Base-by-base conservation (phyloP, 2,113 vertebrate species). In the Coptodon rendalli region DNA sequence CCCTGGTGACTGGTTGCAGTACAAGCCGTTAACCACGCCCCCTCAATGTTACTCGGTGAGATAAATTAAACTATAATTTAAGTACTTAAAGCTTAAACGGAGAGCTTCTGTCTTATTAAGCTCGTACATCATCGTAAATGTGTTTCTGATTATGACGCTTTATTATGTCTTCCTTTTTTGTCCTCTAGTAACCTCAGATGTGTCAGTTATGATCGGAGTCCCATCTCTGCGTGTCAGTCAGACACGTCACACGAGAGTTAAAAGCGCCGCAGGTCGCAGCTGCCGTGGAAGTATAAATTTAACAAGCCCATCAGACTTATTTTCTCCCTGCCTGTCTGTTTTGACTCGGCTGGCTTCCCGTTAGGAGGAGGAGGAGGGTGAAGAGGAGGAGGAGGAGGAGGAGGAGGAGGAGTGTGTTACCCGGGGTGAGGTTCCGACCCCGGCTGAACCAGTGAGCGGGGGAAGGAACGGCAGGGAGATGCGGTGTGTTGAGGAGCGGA, bases 351-450 rank as follows among this genome's bases (percentile, higher is more conserved):
- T 53, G 82, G 71, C 80, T 86, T 43, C 45, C 81, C 24, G 61
- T 82, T 43, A 22, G 36, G 53, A 7, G 19, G 34, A 11, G 56
- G 50, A 9, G 9, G 59, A 27, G n/a, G 80, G 38, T 24, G 38
- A 50, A 24, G 53, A 63, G 84, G 24, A 61, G 38, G 36, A 13
- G 48, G 84, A 52, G 80, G 80, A 14, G 43, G 63, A 12, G 48
- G 59, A 9, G 52, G 34, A 27, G 68, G 40, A 29, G 34, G 80
- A 57, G 59, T 29, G 85, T 92, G 84, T 93, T 85, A 92, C 6
- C 13, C 83, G 50, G 87, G 93, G 92, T 94, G 93, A 94, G 8
- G 79, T 76, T 78, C 87, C 82, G 88, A 89, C 91, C 93, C 86
- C 5, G 10, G 34, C 80, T 95, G 93, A 94, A 92, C 91, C 91